Conservation (phyloP, 2,888 invertebrate species). For the Chorisops tibialis region DNA sequence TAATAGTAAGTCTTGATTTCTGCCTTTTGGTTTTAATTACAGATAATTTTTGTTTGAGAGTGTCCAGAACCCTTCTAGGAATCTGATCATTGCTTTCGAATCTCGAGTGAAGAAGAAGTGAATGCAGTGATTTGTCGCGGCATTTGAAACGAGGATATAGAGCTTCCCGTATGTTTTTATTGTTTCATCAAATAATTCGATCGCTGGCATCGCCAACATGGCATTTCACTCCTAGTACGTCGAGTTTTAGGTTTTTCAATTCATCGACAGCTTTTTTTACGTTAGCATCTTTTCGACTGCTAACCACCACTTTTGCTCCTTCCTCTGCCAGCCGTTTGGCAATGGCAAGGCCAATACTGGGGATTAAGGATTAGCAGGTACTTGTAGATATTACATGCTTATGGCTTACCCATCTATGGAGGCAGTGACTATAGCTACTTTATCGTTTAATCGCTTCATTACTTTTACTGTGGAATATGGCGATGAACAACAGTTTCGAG, state of each 20-base stretch:
- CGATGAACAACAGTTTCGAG: constrained; percentile 13
- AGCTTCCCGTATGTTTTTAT: constrained; percentile 75
- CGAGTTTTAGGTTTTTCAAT: constrained; percentile 68
- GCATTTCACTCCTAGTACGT: constrained; percentile 77
- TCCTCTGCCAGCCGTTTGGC: constrained; percentile 78
- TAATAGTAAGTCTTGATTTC: too few relatives aligned
- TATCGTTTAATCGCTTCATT: constrained; percentile 62
- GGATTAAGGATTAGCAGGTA: constrained; percentile 36
- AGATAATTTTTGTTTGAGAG: too few relatives aligned
- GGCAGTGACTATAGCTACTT: constrained; percentile 85
- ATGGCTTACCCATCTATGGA: constrained; percentile 69
- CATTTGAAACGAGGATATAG: constrained; percentile 95
- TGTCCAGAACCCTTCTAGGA: too few relatives aligned
- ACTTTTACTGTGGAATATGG: not conserved
- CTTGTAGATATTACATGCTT: too few relatives aligned
- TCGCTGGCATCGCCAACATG: constrained; percentile 86
- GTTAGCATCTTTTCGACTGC: constrained; percentile 84
- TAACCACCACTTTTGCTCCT: constrained; percentile 88
- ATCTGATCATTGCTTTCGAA: too few relatives aligned
- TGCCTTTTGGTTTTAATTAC: too few relatives aligned
- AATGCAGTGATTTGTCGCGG: constrained; percentile 91
- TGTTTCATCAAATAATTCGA: constrained; percentile 70
- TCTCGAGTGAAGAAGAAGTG: too few relatives aligned
- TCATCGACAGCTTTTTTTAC: constrained; percentile 73
- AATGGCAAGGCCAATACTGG: constrained; percentile 88